These are phyloP conservation scores for Nephrotoma appendiculata DNA, from an alignment of 2,888 invertebrate species.

Conservation along the genomic window DNA sequence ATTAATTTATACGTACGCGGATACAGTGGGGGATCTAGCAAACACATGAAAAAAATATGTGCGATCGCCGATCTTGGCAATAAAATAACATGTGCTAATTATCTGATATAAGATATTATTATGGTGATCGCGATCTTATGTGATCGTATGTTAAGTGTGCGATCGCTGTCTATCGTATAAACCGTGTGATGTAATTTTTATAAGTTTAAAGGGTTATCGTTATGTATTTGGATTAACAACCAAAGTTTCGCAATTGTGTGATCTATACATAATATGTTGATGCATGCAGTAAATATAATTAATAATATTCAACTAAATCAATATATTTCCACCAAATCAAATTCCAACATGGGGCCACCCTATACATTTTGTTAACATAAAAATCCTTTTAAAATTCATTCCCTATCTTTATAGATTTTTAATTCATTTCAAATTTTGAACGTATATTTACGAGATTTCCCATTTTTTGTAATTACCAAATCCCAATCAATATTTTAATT, in stretches of 20 bases:
- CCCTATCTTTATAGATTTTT: neutral
- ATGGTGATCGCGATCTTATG: neutral
- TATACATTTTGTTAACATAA: neutral
- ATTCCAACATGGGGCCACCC: neutral
- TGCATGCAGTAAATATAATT: neutral
- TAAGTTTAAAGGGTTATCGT: neutral
- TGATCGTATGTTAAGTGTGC: neutral
- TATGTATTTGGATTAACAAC: no score
- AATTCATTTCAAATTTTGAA: neutral
- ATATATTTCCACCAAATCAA: neutral
- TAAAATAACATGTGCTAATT: neutral
- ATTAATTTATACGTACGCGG: neutral
- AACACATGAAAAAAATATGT: neutral
- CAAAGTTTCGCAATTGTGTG: no score
- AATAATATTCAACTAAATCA: neutral
- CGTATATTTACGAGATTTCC: neutral
- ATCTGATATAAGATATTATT: neutral
- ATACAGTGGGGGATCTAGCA: neutral
- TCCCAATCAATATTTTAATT: conserved; percentile 2
- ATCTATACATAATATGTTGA: neutral
- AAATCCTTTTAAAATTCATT: neutral
- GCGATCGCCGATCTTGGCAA: neutral
- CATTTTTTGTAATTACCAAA: neutral
- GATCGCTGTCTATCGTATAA: neutral
- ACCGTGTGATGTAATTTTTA: neutral